Base-by-base conservation (phyloP, 2,113 vertebrate genomes). In the Melanerpes aurifrons region DNA sequence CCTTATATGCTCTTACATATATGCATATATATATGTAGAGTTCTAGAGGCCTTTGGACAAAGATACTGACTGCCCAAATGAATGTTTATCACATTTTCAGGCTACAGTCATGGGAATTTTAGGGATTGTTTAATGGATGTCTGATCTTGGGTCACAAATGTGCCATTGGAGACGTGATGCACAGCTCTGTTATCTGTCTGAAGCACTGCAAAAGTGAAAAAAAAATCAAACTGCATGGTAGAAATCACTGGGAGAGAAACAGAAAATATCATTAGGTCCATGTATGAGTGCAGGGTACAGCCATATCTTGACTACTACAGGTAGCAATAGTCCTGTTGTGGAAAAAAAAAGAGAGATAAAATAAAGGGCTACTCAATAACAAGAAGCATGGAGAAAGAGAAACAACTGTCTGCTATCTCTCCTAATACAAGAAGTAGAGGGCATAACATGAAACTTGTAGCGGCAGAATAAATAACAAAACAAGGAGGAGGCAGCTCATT, bases 401-500 rank as follows among this genome's bases (percentile, higher is more conserved):
- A 87, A 86, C 74, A 92, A 58, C 82, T 69, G 71, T 26, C 78
- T 92, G 71, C 63, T 76, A 17, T 82, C 74, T 89, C 62, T 66
- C 40, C 76, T 87, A 75, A 91, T 78, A 93, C 31, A 79, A 89
- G 95, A 92, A 90, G 82, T 57, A 87, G 56, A 78, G 67, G 71
- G 63, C 87, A 87, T 66, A 87, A 82, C 92, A 92, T 82, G 74
- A 91, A 95, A 89, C 84, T 79, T 91, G 95, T 94, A 91, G 84
- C 69, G 68, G 63, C 70, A 89, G 77, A 87, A 90, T 82, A 90
- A 92, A 94, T 74, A 67, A 70, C 40, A 28, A 45, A 71, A 71
- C 54, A 67, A 68, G 15, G 26, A 45, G 53, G 47, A n/a, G 17
- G 32, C 45, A 85, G 58, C 66, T 79, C 40, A 61, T 87, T 26